Percentiles rank a stretch among this genome's conserved stretches.
phyloP scores from a whole-genome alignment of 2,888 invertebrate species.

The Coelogynopora nodosa region DNA sequence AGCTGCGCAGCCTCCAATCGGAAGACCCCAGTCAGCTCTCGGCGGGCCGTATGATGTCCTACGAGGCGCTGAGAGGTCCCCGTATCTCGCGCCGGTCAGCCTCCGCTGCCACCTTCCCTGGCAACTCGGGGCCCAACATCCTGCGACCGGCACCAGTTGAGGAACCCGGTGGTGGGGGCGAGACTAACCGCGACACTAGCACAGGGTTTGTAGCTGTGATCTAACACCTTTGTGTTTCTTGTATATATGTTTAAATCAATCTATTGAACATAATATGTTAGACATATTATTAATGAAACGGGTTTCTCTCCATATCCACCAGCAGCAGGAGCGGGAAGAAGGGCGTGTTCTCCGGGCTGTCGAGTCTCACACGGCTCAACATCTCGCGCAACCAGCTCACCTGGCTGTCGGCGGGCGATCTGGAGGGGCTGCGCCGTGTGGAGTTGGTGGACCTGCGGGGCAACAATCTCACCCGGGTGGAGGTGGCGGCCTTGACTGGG shows the following conservation, averaged over 20 bases:
- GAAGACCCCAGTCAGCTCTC: neutral
- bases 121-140: neutral
- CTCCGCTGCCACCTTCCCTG: neutral
- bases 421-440: neutral
- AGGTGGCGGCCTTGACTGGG: neutral
- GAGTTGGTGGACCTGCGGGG: neutral
- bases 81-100: neutral
- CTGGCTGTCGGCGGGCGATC: neutral
- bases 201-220: no score
- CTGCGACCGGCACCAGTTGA: neutral
- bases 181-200: neutral
- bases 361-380: neutral
- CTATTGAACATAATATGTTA: no score
- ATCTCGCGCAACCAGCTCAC: neutral
- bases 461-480: neutral
- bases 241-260: no score
- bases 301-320: no score
- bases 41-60: neutral
- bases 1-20: neutral
- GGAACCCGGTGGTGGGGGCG: neutral
- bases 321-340: no score
- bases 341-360: neutral
- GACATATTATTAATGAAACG: no score
- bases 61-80: neutral
- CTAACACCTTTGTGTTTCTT: no score